Evolutionary conservation across 2,113 vertebrate genomes (phyloP), one percentile per base, ranked within the genome.

Genomic region (Semicossyphus pulcher): DNA sequence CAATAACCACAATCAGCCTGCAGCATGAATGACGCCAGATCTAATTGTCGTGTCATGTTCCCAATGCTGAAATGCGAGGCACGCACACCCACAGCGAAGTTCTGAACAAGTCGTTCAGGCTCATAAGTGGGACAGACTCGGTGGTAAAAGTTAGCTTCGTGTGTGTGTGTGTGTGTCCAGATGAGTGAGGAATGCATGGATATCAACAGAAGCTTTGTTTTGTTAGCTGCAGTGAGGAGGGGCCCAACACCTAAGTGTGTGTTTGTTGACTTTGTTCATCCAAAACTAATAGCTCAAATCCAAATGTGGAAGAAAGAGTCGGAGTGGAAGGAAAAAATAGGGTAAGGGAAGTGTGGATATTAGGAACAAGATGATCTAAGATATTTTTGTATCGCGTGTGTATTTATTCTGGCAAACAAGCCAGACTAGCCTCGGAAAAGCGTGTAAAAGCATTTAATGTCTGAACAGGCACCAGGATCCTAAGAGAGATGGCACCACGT

Each of bases 181-280:
- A 88, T 76, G 80, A 87, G 78, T 0, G 63, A 76, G 84, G 84
- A 86, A 89, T 81, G 84, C 16, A 48, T 65, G 51, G 74, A 81
- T 80, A 86, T 86, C 80, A 89, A 88, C 82, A 86, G 81, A 86
- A 83, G 82, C 54, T 67, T 69, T 87, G 85, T 91, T 91, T 82
- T 85, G 73, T 85, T 87, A 89, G 89, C 86, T 91, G 87, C 48
- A 64, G 58, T 10, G 62, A 88, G 88, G 88, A 76, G 86, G 68
- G 69, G 82, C 80, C 45, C 79, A 75, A 85, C 86, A 88, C 85
- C 83, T 86, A 52, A 69, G 74, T 20, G 26, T 68, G 76, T 82
- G 80, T 84, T 91, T 90, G 82, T 88, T 88, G 86, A 71, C 57
- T 78, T 68, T 83, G 31, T 58, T 68, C 21, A 9, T 70, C 57